Conservation (phyloP, 1,140 invertebrate species). For the Stegodyphus mimosarum region DNA sequence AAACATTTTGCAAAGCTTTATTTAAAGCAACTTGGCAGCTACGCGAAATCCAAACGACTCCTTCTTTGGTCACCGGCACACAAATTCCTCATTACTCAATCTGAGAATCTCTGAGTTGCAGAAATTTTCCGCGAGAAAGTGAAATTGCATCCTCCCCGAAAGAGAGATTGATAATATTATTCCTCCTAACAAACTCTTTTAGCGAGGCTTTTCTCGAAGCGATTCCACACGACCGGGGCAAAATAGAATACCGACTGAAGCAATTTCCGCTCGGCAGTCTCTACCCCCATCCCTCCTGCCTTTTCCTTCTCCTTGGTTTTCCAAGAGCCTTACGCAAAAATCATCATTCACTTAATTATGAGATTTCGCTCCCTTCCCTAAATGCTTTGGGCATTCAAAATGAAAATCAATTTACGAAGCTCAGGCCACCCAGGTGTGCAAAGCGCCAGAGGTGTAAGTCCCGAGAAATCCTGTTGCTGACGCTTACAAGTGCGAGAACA, state of each 20-base stretch:
- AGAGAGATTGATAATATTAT: constrained; percentile 54
- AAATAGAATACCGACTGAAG: constrained; percentile 43
- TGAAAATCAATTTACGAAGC: constrained; percentile 23
- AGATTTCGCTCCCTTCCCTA: constrained; percentile 21
- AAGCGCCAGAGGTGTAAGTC: neutral
- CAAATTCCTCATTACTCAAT: too few relatives aligned
- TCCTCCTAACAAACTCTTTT: constrained; percentile 50
- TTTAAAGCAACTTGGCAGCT: too few relatives aligned
- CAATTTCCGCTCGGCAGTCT: constrained; percentile 34
- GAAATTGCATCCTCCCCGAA: constrained; percentile 20
- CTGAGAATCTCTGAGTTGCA: neutral
- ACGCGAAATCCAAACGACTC: too few relatives aligned
- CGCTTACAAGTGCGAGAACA: neutral
- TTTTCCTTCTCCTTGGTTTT: constrained; percentile 27
- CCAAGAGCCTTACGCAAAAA: constrained; percentile 28
- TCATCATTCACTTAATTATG: constrained; percentile 55
- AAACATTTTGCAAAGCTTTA: too few relatives aligned
- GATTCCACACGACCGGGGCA: constrained; percentile 10
- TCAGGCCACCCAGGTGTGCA: neutral
- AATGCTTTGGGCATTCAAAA: constrained; percentile 28
- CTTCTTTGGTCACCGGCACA: too few relatives aligned
- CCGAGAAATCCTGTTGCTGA: neutral
- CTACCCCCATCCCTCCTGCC: neutral
- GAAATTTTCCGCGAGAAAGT: constrained; percentile 13
- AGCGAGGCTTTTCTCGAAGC: constrained; percentile 26